A percentile compares a stretch with the other conserved stretches of the same genome.
Evolutionary conservation across 2,113 vertebrate genomes (phyloP).

Genomic region (Struthio camelus): DNA sequence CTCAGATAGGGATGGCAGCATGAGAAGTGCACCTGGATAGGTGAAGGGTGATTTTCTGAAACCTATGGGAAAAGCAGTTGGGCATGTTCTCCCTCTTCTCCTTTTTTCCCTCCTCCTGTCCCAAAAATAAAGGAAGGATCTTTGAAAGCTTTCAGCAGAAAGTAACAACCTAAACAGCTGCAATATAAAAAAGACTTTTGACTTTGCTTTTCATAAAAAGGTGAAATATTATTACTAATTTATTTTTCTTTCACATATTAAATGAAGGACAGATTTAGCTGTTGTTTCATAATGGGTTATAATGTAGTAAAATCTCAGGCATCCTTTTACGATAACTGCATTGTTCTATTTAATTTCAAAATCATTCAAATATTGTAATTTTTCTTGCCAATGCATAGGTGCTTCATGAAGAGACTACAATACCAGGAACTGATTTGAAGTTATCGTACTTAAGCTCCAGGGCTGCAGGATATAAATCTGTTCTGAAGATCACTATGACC

Average conservation of each 20-base stretch:
- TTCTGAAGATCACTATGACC: slow-evolving; percentile 97
- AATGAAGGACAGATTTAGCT: not conserved
- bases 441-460: slow-evolving; percentile 96
- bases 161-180: not conserved
- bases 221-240: not conserved
- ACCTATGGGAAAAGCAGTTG: not conserved
- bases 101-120: not conserved
- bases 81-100: not conserved
- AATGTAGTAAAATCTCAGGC: not conserved
- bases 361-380: not conserved
- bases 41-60: not conserved
- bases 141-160: not conserved
- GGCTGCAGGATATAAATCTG: slow-evolving; percentile 94
- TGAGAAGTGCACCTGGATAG: not conserved
- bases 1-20: not conserved
- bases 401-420: slow-evolving; percentile 94
- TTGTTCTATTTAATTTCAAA: not conserved
- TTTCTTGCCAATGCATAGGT: slow-evolving; percentile 76
- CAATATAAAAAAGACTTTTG: not conserved
- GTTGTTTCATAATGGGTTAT: not conserved
- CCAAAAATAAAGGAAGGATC: not conserved
- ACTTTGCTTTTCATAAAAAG: not conserved
- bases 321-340: not conserved
- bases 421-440: slow-evolving; percentile 94
- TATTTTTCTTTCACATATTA: not conserved